These are phyloP conservation scores for Florisuga fusca DNA, from an alignment of 2,797 vertebrate genomes.

Conservation along the genomic window DNA sequence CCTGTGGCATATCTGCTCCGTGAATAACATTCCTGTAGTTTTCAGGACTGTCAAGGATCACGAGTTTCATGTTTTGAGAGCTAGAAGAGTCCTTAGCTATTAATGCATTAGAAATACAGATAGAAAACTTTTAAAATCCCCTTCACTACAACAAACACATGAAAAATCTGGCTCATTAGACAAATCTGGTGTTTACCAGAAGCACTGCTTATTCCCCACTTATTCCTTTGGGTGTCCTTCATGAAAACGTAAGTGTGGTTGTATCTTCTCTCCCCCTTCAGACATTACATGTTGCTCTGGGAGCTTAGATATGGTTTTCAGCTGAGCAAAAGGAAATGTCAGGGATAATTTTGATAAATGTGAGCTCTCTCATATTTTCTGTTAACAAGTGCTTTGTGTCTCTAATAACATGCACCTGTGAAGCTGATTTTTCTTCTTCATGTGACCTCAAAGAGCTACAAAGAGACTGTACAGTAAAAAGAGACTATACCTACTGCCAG, in stretches of 20 bases:
- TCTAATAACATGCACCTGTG: constrained; percentile 63
- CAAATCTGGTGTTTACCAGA: neutral
- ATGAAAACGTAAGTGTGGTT: neutral
- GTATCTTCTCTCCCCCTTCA: neutral
- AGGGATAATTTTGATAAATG: constrained; percentile 71
- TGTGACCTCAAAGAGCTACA: constrained; percentile 41
- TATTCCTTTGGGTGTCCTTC: neutral
- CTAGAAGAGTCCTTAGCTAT: neutral
- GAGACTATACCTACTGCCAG: neutral
- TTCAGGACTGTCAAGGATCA: neutral
- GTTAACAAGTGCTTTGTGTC: constrained; percentile 68
- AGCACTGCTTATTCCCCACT: neutral
- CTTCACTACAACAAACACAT: neutral
- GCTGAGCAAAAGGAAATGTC: constrained; percentile 69
- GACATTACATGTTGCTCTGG: neutral
- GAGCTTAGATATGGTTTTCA: constrained; percentile 57
- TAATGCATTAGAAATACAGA: neutral
- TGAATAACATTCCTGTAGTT: neutral
- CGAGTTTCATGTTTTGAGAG: neutral
- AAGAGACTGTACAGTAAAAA: neutral
- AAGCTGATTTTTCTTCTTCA: constrained; percentile 36
- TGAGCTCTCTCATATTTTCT: constrained; percentile 41
- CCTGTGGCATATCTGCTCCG: neutral
- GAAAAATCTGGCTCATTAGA: neutral
- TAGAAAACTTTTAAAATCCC: neutral